phyloP scores from a whole-genome alignment of 2,797 vertebrate species.

The Tapirus indicus region DNA sequence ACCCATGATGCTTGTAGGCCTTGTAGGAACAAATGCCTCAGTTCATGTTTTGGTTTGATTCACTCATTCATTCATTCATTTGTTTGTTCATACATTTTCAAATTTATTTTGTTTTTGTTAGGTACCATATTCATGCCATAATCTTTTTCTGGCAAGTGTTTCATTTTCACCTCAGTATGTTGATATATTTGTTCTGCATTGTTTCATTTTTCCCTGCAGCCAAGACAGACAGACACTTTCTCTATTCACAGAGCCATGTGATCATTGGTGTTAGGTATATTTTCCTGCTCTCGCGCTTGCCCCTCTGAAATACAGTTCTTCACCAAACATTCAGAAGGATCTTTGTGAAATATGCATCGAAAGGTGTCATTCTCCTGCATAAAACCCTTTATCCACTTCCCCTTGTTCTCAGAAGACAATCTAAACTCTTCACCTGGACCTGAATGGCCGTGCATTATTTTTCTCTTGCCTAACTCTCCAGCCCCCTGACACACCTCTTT shows the following conservation, averaged over 20 bases:
- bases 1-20: not conserved
- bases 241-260: not conserved
- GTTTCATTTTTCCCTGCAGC: not conserved
- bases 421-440: not conserved
- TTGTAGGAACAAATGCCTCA: not conserved
- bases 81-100: not conserved
- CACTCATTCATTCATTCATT: not conserved
- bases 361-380: not conserved
- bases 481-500: not conserved
- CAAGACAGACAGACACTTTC: not conserved
- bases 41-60: not conserved
- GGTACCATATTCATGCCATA: not conserved
- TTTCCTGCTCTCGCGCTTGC: not conserved
- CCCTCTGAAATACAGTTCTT: not conserved
- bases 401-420: not conserved
- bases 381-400: not conserved
- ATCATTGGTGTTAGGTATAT: rapidly evolving
- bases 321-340: not conserved
- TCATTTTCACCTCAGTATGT: not conserved
- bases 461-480: not conserved
- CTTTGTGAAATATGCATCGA: not conserved
- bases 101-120: not conserved
- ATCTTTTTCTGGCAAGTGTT: not conserved
- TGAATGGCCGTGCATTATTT: not conserved
- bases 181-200: not conserved